Evolutionary conservation across 1,140 invertebrate genomes (phyloP).

Genomic region (Homalodisca vitripennis): DNA sequence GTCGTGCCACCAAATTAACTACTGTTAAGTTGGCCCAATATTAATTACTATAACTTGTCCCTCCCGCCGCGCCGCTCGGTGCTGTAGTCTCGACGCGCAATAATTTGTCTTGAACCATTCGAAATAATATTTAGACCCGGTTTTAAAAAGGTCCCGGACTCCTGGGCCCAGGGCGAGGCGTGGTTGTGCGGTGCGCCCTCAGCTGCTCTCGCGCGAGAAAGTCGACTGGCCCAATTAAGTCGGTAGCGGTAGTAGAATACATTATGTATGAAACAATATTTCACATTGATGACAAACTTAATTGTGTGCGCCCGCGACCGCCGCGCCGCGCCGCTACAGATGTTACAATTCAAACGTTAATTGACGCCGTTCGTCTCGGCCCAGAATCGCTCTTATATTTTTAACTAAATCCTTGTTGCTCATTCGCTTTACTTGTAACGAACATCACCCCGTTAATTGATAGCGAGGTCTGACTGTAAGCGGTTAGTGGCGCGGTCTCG

Average conservation of each 20-base stretch:
- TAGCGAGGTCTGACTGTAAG: background rate
- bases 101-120: conserved; percentile 27
- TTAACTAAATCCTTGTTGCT: conserved; percentile 19
- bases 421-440: background rate
- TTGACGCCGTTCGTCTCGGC: conserved; percentile 11
- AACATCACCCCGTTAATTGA: background rate
- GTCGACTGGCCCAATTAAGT: conserved; percentile 27
- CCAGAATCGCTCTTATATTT: conserved; percentile 10
- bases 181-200: no score
- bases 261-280: conserved; percentile 26
- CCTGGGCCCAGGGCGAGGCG: no score
- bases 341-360: conserved; percentile 21
- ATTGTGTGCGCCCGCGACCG: conserved; percentile 24
- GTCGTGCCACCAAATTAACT: background rate
- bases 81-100: no score
- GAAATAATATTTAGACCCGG: conserved; percentile 28
- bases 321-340: conserved; percentile 3
- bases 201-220: conserved; percentile 15
- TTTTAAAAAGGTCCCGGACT: background rate
- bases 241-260: conserved; percentile 20
- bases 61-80: no score
- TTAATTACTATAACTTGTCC: conserved; percentile 25
- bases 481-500: background rate
- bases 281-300: conserved; percentile 27
- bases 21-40: conserved; percentile 11